A percentile compares a stretch with the other conserved stretches of the same genome.
Conservation (phyloP, 2,113 vertebrate genomes). For the Alces alces region DNA sequence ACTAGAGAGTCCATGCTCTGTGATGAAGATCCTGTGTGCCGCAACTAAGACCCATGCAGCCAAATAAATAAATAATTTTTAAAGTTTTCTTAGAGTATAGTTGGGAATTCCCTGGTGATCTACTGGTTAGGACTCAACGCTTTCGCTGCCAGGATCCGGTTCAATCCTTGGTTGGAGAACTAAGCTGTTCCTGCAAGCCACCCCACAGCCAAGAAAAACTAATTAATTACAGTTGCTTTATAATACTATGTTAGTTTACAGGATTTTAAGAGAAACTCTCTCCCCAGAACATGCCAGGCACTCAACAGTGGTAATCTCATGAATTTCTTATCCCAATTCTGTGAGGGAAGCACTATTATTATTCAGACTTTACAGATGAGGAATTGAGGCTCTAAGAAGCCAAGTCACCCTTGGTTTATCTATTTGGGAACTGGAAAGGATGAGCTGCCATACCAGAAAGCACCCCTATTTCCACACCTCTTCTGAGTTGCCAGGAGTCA, state of each 20-base stretch:
- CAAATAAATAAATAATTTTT: background rate
- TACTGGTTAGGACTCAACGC: background rate
- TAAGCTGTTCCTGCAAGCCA: background rate
- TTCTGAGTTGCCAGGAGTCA: background rate
- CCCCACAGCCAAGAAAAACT: background rate
- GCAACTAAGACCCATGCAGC: background rate
- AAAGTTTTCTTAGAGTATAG: background rate
- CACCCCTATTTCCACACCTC: background rate
- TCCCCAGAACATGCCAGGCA: background rate
- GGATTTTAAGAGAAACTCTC: slow-evolving; percentile 27
- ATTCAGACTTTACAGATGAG: background rate
- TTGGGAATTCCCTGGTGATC: background rate
- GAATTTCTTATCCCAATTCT: background rate
- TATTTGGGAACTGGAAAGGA: background rate
- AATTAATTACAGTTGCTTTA: background rate
- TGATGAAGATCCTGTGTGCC: background rate
- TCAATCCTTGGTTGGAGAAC: background rate
- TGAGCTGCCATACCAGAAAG: background rate
- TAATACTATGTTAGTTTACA: background rate
- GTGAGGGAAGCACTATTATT: background rate
- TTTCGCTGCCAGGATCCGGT: background rate
- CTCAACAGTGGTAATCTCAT: background rate
- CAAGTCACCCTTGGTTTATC: background rate
- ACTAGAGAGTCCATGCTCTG: background rate
- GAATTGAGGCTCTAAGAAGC: background rate